Conservation (phyloP, 2,797 vertebrate genomes). For the Potorous gilbertii region DNA sequence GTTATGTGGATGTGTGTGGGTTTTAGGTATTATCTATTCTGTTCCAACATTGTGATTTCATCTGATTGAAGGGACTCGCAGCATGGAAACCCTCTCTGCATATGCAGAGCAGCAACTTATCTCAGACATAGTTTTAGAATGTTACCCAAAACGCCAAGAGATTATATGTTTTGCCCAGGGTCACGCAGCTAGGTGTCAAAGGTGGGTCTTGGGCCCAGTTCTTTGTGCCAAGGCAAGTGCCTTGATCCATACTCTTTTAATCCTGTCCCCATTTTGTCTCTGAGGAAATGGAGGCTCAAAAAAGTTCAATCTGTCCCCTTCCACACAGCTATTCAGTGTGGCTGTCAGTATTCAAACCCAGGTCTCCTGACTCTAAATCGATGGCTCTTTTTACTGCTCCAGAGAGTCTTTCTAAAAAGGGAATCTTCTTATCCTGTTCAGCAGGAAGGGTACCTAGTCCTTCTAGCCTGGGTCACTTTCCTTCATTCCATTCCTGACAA, state of each 20-base stretch:
- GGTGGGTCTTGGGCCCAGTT: neutral
- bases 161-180: neutral
- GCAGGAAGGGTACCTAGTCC: fast-evolving
- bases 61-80: neutral
- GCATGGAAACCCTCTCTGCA: neutral
- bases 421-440: neutral
- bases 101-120: neutral
- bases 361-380: neutral
- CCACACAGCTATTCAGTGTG: neutral
- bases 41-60: neutral
- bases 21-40: neutral
- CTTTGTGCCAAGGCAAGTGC: neutral
- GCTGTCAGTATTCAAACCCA: neutral
- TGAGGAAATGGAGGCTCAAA: neutral
- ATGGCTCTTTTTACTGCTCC: neutral
- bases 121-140: neutral
- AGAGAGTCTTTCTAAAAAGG: neutral
- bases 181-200: neutral
- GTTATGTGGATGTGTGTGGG: neutral
- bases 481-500: slow-evolving; percentile 50
- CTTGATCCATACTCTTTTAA: neutral
- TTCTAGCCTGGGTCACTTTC: neutral
- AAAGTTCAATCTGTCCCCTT: neutral
- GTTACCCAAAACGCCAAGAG: neutral
- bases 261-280: neutral